phyloP scores from a whole-genome alignment of 2,888 invertebrate species.

The Branchellion lobata region DNA sequence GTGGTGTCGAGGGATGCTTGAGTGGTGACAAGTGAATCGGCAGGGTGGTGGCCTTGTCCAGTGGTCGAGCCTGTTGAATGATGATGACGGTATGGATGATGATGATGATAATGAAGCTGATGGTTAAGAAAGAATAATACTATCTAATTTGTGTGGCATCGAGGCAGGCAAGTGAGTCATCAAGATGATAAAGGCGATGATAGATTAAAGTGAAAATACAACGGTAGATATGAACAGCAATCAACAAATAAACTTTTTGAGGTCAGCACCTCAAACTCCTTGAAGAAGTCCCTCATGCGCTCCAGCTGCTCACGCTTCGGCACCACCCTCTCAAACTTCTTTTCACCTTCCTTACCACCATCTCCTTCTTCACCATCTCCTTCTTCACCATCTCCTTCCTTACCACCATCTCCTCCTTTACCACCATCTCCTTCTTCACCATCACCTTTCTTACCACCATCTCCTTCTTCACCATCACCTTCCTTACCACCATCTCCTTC shows the following conservation, averaged over 20 bases:
- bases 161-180: no score
- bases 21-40: background rate
- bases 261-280: background rate
- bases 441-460: no score
- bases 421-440: no score
- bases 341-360: no score
- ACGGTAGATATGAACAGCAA: background rate
- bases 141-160: no score
- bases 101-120: no score
- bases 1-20: background rate
- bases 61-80: background rate
- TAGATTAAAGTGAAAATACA: no score
- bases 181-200: no score
- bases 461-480: background rate
- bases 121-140: no score
- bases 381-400: no score
- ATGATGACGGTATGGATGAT: background rate
- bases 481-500: background rate
- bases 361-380: no score
- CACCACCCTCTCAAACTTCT: background rate
- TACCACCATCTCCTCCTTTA: no score
- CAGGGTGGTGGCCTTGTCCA: background rate
- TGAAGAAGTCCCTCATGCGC: constrained; percentile 3
- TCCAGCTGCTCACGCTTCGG: background rate
- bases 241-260: background rate